These are phyloP conservation scores for Falco cherrug DNA, from an alignment of 2,797 vertebrate genomes.

Conservation along the genomic window DNA sequence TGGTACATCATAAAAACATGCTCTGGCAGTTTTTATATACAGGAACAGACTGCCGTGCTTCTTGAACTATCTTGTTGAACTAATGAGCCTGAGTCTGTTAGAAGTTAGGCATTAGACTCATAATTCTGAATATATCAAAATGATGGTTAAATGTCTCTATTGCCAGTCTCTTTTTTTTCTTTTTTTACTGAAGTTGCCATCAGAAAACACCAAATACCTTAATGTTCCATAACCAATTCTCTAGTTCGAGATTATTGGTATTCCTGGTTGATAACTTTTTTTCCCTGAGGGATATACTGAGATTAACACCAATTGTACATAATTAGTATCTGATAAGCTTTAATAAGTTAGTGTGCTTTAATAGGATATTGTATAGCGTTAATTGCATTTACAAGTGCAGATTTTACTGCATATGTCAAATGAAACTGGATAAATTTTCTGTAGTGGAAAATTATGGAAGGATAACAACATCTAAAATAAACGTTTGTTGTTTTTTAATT, in stretches of 20 bases:
- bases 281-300: neutral
- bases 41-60: neutral
- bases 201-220: neutral
- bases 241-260: conserved; percentile 36
- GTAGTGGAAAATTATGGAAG: conserved; percentile 49
- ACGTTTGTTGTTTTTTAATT: neutral
- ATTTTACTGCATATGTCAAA: conserved; percentile 55
- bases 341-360: conserved; percentile 46
- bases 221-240: neutral
- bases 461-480: conserved; percentile 32
- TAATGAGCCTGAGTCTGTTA: neutral
- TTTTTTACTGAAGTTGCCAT: neutral
- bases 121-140: neutral
- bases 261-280: neutral
- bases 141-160: neutral
- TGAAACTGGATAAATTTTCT: conserved; percentile 55
- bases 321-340: conserved; percentile 20
- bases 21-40: neutral
- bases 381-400: conserved; percentile 48
- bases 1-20: neutral
- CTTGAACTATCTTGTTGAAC: neutral
- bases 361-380: neutral
- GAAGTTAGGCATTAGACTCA: neutral
- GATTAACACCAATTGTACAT: conserved; percentile 1
- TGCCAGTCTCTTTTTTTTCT: neutral